Evolutionary conservation across 1,140 invertebrate species (phyloP).

Genomic region (Drosophila funebris): DNA sequence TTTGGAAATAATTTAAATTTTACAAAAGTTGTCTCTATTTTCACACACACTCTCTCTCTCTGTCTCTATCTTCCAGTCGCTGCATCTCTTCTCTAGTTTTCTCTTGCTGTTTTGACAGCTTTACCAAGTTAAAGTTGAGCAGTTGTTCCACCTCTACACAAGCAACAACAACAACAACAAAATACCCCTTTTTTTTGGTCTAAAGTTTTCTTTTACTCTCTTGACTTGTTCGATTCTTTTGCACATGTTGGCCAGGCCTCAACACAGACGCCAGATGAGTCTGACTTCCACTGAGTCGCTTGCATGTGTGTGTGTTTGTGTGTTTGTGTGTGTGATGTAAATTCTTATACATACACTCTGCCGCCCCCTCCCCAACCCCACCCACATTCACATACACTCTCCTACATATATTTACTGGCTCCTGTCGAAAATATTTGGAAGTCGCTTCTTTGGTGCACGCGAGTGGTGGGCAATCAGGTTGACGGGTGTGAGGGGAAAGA

Average conservation of each 20-base stretch:
- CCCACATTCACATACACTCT: slow-evolving; percentile 21
- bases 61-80: neutral
- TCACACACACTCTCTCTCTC: neutral
- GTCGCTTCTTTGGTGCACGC: slow-evolving; percentile 34
- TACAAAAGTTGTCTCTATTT: slow-evolving; percentile 16
- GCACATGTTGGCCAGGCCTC: slow-evolving; percentile 67
- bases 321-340: slow-evolving; percentile 52
- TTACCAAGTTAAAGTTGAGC: slow-evolving; percentile 69
- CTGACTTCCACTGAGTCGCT: slow-evolving; percentile 2
- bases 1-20: slow-evolving; percentile 64
- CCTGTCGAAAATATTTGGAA: slow-evolving; percentile 63
- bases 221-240: slow-evolving; percentile 62
- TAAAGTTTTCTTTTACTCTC: slow-evolving; percentile 26
- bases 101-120: slow-evolving; percentile 66
- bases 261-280: slow-evolving; percentile 69
- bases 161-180: no score
- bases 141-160: slow-evolving; percentile 33
- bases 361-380: neutral
- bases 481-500: neutral
- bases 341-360: slow-evolving; percentile 63
- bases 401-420: slow-evolving; percentile 50
- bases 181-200: slow-evolving; percentile 24
- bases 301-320: slow-evolving; percentile 9
- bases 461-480: neutral
- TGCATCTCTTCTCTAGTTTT: neutral